phyloP scores from a whole-genome alignment of 2,888 invertebrate genomes.

The Anthophora plumipes region DNA sequence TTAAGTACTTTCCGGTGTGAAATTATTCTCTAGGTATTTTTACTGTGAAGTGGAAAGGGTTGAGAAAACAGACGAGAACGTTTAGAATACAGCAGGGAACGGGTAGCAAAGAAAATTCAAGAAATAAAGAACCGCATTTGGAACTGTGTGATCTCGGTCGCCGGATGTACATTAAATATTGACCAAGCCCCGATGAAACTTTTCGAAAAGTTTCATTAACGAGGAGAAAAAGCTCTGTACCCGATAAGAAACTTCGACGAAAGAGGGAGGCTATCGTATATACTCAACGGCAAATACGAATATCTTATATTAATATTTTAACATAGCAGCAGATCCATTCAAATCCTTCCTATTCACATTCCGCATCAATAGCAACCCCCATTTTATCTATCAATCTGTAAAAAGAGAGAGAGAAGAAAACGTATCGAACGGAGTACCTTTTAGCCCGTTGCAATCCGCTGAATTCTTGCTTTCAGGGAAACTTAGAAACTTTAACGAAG shows the following conservation, averaged over 20 bases:
- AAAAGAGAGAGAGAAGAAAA: too few species aligned
- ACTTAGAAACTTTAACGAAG: background rate
- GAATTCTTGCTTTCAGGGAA: background rate
- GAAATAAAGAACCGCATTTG: background rate
- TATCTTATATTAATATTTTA: slow-evolving; percentile 6
- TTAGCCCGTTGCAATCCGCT: background rate
- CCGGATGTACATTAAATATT: background rate
- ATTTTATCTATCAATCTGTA: background rate
- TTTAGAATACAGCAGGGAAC: too few species aligned
- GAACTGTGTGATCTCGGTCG: too few species aligned
- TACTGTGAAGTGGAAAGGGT: background rate
- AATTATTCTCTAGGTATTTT: too few species aligned
- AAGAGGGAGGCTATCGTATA: background rate
- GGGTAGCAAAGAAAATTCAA: too few species aligned
- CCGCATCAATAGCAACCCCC: background rate
- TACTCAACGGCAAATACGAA: background rate
- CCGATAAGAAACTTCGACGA: background rate
- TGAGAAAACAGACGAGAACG: background rate
- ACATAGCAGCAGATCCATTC: background rate
- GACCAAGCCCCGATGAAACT: background rate
- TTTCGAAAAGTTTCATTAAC: background rate
- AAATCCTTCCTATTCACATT: slow-evolving; percentile 1
- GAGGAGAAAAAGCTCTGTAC: background rate
- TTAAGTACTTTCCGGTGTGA: background rate
- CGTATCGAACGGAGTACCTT: background rate